These are phyloP conservation scores for Rhopalosiphum nymphaeae DNA, from an alignment of 2,888 invertebrate genomes.

Conservation along the genomic window DNA sequence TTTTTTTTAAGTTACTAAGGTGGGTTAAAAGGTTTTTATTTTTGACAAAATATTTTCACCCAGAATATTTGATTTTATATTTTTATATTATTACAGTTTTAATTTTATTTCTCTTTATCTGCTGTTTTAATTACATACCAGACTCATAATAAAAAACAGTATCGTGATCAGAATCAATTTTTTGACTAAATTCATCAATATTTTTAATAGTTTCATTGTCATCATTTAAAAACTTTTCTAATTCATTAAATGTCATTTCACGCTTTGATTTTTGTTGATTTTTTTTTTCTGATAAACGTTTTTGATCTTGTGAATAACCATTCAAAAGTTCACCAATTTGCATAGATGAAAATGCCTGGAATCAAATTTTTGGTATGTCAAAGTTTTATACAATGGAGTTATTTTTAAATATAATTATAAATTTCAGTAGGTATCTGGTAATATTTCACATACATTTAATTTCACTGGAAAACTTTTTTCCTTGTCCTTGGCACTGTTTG, in stretches of 20 bases:
- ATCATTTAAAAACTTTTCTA: constrained; percentile 55
- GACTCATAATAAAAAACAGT: constrained; percentile 56
- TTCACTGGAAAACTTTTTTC: constrained; percentile 3
- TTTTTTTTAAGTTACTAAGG: not conserved
- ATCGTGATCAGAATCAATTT: constrained; percentile 49
- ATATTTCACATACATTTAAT: constrained; percentile 48
- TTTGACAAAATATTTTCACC: not conserved
- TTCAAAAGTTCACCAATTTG: constrained; percentile 53
- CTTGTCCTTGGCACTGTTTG: constrained; percentile 14
- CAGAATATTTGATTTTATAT: not conserved
- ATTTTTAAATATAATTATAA: not conserved
- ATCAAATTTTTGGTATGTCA: not conserved
- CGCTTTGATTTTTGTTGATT: constrained; percentile 45
- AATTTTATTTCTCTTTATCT: not conserved
- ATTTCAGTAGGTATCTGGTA: not conserved
- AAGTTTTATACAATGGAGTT: not conserved
- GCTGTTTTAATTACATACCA: constrained; percentile 1
- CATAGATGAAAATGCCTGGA: constrained; percentile 52
- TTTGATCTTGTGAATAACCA: constrained; percentile 41
- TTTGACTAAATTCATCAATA: constrained; percentile 38
- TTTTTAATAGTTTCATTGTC: not conserved
- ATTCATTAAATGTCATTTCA: constrained; percentile 57
- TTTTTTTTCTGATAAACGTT: constrained; percentile 33
- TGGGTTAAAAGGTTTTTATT: not conserved
- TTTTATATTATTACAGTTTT: not conserved